Base-by-base conservation (phyloP, 2,888 invertebrate genomes). In the Isoperla grammatica region DNA sequence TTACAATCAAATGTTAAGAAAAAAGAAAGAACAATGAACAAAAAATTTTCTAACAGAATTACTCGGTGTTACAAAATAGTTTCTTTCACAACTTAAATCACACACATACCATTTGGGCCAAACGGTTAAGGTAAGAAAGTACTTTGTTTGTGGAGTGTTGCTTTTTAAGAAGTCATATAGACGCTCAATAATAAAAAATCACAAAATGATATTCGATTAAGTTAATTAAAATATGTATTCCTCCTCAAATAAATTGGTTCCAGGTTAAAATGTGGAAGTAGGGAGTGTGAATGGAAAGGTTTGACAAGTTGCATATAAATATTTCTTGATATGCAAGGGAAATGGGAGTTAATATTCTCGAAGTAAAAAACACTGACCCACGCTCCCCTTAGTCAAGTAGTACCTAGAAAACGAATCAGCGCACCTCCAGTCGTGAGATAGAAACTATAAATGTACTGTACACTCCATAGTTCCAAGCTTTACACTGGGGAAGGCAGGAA, bases 31-130 rank as follows among this genome's bases (percentile, higher is more conserved):
- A 61, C n/a, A 53, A 54, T 20, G 13, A 20, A 46, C 37, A 53
- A 60, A 29, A 46, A 45, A 62, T 46, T 46, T 22, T 49, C 49
- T 50, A 62, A 62, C 62, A 61, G 57, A 63, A 63, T 59, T 42
- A 54, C 57, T 50, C 45, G 39, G 48, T 56, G 63, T 61, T 59
- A 63, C 57, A 63, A 63, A 63, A 61, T 61, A 61, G 61, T 59
- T 59, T 45, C 61, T 59, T 61, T 61, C 61, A 61, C 59, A 61
- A 63, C 61, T 59, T 57, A 63, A 61, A 63, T 15, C 61, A 63
- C 63, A 63, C 63, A 63, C 59, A 60, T 61, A 59, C 61, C 55
- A 59, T 56, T 56, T 55, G 29, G 29, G 29, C 40, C 46, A 58
- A 57, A 46, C 59, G 48, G 56, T 53, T 53, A 12, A 39, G 39